Evolutionary conservation across 1,140 invertebrate genomes (phyloP).

Genomic region (Reticulitermes speratus): DNA sequence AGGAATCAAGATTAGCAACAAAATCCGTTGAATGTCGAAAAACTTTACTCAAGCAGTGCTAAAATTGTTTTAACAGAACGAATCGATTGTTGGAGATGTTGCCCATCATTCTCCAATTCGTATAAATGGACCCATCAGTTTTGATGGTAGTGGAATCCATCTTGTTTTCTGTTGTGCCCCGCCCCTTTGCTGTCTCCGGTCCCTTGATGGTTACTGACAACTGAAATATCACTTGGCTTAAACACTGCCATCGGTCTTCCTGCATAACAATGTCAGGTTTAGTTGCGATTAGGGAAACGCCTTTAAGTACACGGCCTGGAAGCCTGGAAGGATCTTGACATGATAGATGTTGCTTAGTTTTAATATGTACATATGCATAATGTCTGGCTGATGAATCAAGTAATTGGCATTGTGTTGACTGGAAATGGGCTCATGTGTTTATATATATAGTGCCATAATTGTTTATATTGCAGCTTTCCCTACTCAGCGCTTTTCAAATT

Average conservation of each 20-base stretch:
- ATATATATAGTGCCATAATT: too few species aligned
- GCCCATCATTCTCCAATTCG: background rate
- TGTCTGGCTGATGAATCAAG: too few species aligned
- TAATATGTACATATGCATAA: too few species aligned
- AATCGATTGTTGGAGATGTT: background rate
- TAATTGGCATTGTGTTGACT: too few species aligned
- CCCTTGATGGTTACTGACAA: background rate
- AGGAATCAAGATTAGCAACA: too few species aligned
- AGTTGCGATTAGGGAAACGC: background rate
- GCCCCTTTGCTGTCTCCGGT: conserved; percentile 3
- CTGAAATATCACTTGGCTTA: background rate
- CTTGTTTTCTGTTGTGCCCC: background rate
- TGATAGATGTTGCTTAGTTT: background rate
- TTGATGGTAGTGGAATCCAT: conserved; percentile 15
- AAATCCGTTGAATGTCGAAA: too few species aligned
- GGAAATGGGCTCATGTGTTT: too few species aligned
- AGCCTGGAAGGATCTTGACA: background rate
- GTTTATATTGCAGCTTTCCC: too few species aligned
- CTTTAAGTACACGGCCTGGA: background rate
- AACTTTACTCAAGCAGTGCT: background rate
- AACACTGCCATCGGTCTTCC: background rate
- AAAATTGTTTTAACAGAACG: background rate
- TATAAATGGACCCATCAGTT: conserved; percentile 12
- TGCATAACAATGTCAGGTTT: background rate
- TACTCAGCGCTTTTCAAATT: too few species aligned